Evolutionary conservation across 2,888 invertebrate species (phyloP), one percentile per base, ranked within the genome.

Genomic region (Sarcophaga subvicina): DNA sequence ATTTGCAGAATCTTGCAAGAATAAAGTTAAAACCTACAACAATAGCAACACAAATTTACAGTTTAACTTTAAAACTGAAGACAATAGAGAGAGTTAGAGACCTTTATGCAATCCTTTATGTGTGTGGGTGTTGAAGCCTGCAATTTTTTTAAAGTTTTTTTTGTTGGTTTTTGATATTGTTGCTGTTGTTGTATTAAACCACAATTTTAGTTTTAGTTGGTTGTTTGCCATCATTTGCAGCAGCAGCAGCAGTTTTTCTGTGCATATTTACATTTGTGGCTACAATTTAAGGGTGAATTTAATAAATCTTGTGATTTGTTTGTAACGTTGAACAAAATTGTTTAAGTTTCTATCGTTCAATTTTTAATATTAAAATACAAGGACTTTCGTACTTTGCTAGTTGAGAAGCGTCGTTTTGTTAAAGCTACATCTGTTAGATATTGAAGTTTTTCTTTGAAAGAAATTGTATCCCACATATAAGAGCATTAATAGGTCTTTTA

Each of bases 141-240:
- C 2, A 4, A 12, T 54, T 54, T 12, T 49, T 49, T 37, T 37
- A 2, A 37, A 37, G 10, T 37, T 10, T 62, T 78, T 75, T 62
- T 73, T 27, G 11, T 72, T 72, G 11, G n/a, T 73, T 73, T 11
- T 62, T 37, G 37, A 37, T 37, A 37, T 37, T 37, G 37, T 54
- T 71, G 81, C 71, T 78, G 70, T 73, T 78, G 73, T 73, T 78
- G 75, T 27, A 82, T 75, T 78, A 73, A 83, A 78, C 86, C 83
- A 70, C 78, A 81, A 54, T 66, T 60, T 69, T 54, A 81, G 60
- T 66, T 60, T 69, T 54, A 63, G 66, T 67, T 71, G 78, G 70
- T 72, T 82, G 80, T 64, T 47, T 73, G 54, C 76, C 83, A 64
- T 80, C 81, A 77, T 63, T 66, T 69, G 71, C 80, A 83, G 72